Conservation (phyloP, 2,797 vertebrate genomes). For the Aldrovandia affinis region DNA sequence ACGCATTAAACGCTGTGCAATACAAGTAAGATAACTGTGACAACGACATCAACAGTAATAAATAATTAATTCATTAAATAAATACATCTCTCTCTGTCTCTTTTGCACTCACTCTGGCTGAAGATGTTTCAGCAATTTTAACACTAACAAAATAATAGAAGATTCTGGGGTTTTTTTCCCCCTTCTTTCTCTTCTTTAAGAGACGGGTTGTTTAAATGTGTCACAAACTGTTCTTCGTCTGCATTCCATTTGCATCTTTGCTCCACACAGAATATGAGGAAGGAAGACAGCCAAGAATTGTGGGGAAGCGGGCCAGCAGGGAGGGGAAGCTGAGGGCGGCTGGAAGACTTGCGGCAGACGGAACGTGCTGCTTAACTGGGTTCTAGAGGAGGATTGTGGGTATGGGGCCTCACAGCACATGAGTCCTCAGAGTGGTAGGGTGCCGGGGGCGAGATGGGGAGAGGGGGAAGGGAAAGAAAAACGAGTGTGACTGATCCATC, state of each 20-base stretch:
- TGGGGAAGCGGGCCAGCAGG: background rate
- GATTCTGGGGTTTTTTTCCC: no score
- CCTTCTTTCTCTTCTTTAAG: background rate
- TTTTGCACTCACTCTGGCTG: background rate
- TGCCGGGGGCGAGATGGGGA: background rate
- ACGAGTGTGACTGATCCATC: background rate
- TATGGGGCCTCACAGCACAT: background rate
- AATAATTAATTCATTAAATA: no score
- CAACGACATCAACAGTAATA: no score
- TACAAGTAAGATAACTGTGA: background rate
- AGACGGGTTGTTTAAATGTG: background rate
- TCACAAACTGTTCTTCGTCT: background rate
- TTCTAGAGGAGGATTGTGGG: background rate
- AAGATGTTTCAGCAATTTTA: background rate
- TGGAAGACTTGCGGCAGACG: background rate
- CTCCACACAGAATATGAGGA: background rate
- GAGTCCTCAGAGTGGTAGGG: background rate
- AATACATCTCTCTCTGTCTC: slow-evolving; percentile 1
- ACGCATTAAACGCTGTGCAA: no score
- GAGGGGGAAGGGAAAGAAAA: background rate
- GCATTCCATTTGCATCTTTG: no score
- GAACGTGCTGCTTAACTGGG: background rate
- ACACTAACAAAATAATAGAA: background rate
- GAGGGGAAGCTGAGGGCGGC: background rate
- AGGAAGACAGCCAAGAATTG: background rate